Percentiles rank a stretch among this genome's conserved stretches.
These are phyloP conservation scores for Heliothis subflexa DNA, from an alignment of 1,140 invertebrate species.

Conservation along the genomic window DNA sequence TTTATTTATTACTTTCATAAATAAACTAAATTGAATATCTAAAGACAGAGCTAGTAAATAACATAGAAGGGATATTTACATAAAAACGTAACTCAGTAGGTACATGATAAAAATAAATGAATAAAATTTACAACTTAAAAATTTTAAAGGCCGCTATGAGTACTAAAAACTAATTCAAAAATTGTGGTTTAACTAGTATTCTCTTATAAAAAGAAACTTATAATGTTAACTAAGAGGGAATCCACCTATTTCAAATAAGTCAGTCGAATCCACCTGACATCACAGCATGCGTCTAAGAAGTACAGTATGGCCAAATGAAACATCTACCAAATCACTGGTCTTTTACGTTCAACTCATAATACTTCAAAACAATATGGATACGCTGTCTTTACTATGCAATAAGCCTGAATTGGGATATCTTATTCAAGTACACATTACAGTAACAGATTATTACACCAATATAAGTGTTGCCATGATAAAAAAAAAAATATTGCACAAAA, in stretches of 20 bases:
- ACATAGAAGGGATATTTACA: conserved; percentile 80
- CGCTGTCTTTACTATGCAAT: conserved; percentile 1
- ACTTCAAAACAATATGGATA: conserved; percentile 34
- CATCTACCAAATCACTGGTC: conserved; percentile 43
- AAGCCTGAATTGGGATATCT: not conserved
- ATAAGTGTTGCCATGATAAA: conserved; percentile 45
- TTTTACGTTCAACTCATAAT: conserved; percentile 45
- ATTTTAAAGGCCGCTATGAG: conserved; percentile 61
- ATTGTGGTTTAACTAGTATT: conserved; percentile 54
- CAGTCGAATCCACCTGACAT: conserved; percentile 67
- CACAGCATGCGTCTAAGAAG: conserved; percentile 63
- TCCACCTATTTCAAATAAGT: conserved; percentile 62
- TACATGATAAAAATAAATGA: conserved; percentile 64
- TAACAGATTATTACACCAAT: conserved; percentile 35
- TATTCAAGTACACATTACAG: conserved; percentile 6
- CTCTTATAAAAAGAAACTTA: conserved; percentile 61
- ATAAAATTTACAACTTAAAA: conserved; percentile 83
- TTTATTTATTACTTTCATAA: conserved; percentile 74
- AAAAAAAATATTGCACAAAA: conserved; percentile 71
- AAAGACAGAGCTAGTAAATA: conserved; percentile 78
- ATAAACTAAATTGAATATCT: conserved; percentile 81
- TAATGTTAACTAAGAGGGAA: conserved; percentile 48
- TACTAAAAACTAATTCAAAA: conserved; percentile 61
- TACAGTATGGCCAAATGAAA: conserved; percentile 60
- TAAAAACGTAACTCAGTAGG: conserved; percentile 70